phyloP scores from a whole-genome alignment of 2,113 vertebrate species.

The Dicentrarchus labrax region DNA sequence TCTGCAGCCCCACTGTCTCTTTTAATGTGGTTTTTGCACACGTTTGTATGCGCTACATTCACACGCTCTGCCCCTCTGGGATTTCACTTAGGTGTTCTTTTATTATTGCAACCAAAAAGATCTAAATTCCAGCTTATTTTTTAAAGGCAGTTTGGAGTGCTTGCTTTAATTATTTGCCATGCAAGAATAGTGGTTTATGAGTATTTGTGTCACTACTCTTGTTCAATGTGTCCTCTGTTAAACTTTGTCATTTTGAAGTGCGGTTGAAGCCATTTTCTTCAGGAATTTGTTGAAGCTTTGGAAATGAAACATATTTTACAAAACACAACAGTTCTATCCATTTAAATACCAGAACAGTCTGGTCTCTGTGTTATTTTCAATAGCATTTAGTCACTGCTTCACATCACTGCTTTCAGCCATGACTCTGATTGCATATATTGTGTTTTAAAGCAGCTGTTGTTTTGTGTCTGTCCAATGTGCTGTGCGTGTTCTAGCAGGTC shows the following conservation, averaged over 20 bases:
- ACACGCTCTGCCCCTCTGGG: conserved; percentile 12
- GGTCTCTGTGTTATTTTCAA: neutral
- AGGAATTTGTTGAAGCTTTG: neutral
- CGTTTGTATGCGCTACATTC: conserved; percentile 16
- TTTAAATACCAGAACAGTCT: neutral
- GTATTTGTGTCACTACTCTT: conserved; percentile 23
- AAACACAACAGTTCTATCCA: too few species aligned
- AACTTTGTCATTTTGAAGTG: conserved; percentile 1
- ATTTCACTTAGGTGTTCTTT: conserved; percentile 1
- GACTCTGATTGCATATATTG: neutral
- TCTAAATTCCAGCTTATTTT: neutral
- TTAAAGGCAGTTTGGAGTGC: neutral
- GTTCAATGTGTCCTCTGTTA: neutral
- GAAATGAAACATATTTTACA: neutral
- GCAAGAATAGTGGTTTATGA: conserved; percentile 17
- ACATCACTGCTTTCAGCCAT: neutral
- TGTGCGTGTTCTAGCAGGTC: conserved; percentile 17
- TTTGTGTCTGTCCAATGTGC: neutral
- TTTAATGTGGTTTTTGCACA: conserved; percentile 27
- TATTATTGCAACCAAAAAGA: neutral
- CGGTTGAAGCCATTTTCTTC: neutral
- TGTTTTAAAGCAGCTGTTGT: conserved; percentile 37
- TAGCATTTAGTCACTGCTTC: neutral
- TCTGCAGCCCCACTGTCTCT: conserved; percentile 2
- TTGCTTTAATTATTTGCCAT: conserved; percentile 37